These are phyloP conservation scores for Tenodera sinensis DNA, from an alignment of 2,888 invertebrate genomes.

Conservation along the genomic window DNA sequence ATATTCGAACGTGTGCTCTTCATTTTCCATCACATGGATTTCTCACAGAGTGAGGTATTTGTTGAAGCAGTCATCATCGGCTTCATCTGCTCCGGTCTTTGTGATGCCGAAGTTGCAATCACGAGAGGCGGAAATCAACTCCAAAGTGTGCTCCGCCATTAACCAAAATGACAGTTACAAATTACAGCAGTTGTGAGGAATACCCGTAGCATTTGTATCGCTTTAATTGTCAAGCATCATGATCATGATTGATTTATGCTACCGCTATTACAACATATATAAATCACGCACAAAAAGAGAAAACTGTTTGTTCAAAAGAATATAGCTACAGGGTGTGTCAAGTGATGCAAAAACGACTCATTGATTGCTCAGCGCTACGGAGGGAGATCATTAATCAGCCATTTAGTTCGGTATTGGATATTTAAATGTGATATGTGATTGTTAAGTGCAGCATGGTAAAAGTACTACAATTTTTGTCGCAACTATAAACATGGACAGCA, in stretches of 20 bases:
- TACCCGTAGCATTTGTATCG: not conserved
- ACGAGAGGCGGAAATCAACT: not conserved
- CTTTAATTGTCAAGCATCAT: not conserved
- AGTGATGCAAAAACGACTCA: too few species aligned
- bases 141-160: not conserved
- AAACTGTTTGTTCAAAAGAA: too few species aligned
- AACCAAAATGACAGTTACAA: slow-evolving; percentile 4
- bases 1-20: too few species aligned
- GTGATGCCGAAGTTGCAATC: not conserved
- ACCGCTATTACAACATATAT: not conserved
- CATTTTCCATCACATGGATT: not conserved
- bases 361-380: too few species aligned
- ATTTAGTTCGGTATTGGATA: too few species aligned
- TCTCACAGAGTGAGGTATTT: not conserved
- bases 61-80: not conserved
- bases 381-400: too few species aligned
- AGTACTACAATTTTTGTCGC: too few species aligned
- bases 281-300: not conserved
- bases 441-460: too few species aligned
- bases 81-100: not conserved
- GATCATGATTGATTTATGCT: not conserved
- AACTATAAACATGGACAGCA: too few species aligned
- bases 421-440: too few species aligned
- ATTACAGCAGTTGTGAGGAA: not conserved
- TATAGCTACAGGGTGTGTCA: too few species aligned